Conservation (phyloP, 2,113 vertebrate species). For the Donacobius atricapilla region DNA sequence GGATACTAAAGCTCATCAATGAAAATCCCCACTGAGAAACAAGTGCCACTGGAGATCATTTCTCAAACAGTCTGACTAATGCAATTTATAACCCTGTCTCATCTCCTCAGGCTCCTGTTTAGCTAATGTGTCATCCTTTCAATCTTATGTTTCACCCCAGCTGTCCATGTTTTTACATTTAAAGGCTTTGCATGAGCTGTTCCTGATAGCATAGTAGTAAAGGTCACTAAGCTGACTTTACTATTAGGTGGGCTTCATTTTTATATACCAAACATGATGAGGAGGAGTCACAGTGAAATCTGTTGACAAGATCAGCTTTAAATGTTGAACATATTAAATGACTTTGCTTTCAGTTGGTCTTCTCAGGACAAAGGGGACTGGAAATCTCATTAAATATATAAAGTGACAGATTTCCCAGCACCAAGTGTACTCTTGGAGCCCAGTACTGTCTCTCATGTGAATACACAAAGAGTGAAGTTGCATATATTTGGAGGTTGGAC, state of each 20-base stretch:
- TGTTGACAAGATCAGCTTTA: slow-evolving; percentile 8
- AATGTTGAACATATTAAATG: neutral
- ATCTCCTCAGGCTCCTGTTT: slow-evolving; percentile 49
- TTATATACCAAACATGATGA: slow-evolving; percentile 18
- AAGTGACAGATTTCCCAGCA: slow-evolving; percentile 3
- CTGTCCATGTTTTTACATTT: slow-evolving; percentile 68
- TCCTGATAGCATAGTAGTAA: slow-evolving; percentile 36
- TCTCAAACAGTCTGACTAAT: slow-evolving; percentile 47
- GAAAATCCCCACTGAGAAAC: neutral
- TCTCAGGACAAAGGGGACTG: neutral
- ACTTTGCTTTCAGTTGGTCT: neutral
- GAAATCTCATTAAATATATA: neutral
- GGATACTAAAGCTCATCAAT: neutral
- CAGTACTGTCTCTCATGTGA: neutral
- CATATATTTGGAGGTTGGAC: neutral
- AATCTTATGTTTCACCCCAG: slow-evolving; percentile 71
- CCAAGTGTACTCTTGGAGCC: neutral
- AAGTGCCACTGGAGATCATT: slow-evolving; percentile 17
- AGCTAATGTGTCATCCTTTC: slow-evolving; percentile 59
- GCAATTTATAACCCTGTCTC: slow-evolving; percentile 47
- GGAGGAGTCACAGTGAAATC: slow-evolving; percentile 13
- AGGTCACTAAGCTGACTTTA: slow-evolving; percentile 61
- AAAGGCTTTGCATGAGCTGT: slow-evolving; percentile 54
- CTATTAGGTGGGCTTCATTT: slow-evolving; percentile 42
- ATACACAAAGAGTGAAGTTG: neutral